Evolutionary conservation across 2,113 vertebrate genomes (phyloP), one percentile per base, ranked within the genome.

Genomic region (Coturnix japonica): DNA sequence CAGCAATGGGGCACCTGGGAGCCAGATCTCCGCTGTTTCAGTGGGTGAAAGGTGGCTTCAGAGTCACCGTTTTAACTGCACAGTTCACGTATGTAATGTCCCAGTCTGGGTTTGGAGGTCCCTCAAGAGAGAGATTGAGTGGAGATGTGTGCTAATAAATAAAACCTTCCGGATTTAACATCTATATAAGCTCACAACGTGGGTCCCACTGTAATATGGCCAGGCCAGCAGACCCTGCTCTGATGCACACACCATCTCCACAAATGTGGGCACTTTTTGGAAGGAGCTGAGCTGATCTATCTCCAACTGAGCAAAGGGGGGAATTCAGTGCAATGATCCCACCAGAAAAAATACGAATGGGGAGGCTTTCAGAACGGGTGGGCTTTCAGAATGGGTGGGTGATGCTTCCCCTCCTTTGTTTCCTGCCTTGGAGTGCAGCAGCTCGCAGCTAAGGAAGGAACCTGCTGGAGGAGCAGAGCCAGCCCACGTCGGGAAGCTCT

Each of bases 161-260:
- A 86, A 95, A 95, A 81, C 23, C n/a, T 39, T 77, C 41, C 65
- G 81, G 39, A 91, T 70, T 88, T 91, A 84, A 84, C 77, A 76
- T 41, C 74, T 81, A 96, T 85, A 91, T 67, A 87, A 93, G 63
- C 56, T 63, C 86, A 86, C 91, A 89, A 96, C 95, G 75, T 20
- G 63, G 35, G 20, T 94, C 95, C 88, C 37, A 4, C 31, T 53
- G 41, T 89, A 70, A 89, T 87, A 53, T 7, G 73, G 54, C 79
- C 78, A 79, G 87, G 46, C 33, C 69, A 84, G 84, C 22, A 90
- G 41, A 78, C 87, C 57, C 70, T 74, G 53, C 57, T 15, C 87
- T 59, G 46, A 5, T 2, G 7, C 10, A 15, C 79, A 25, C 54
- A 7, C 66, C 28, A 1, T 65, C 33, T 41, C 35, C 30, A 74